Evolutionary conservation across 2,113 vertebrate genomes (phyloP).

Genomic region (Xerus inauris): DNA sequence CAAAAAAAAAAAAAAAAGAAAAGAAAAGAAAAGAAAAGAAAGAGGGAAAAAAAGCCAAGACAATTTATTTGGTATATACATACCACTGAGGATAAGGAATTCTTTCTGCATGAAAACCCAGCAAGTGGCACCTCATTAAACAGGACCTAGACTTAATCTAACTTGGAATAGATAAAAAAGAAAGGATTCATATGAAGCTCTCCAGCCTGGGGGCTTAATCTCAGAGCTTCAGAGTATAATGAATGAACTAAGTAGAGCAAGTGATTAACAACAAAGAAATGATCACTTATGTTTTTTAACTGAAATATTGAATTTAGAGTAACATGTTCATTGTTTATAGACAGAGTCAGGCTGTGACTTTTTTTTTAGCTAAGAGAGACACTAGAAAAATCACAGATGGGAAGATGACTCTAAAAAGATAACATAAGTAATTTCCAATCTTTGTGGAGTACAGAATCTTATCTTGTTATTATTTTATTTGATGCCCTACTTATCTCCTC

Average conservation of each 20-base stretch:
- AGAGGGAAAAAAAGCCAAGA: constrained; percentile 83
- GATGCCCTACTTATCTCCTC: constrained; percentile 27
- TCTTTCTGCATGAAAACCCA: constrained; percentile 87
- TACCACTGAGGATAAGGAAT: constrained; percentile 86
- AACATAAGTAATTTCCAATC: constrained; percentile 59
- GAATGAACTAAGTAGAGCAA: constrained; percentile 88
- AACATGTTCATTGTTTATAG: constrained; percentile 84
- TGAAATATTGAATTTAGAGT: constrained; percentile 85
- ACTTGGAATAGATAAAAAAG: constrained; percentile 87
- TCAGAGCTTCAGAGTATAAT: constrained; percentile 86
- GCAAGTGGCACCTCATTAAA: constrained; percentile 91
- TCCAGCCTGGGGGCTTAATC: constrained; percentile 88
- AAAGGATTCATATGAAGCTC: constrained; percentile 86
- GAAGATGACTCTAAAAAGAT: constrained; percentile 53
- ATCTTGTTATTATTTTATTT: constrained; percentile 68
- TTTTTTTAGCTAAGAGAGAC: constrained; percentile 77
- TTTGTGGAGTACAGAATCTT: constrained; percentile 50
- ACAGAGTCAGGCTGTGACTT: constrained; percentile 73
- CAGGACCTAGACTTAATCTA: constrained; percentile 89
- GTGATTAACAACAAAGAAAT: constrained; percentile 88
- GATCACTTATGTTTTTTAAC: constrained; percentile 80
- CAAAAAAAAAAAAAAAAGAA: not conserved
- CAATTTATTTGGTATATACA: constrained; percentile 88
- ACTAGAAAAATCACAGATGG: not conserved
- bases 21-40: too few species aligned